Base-by-base conservation (phyloP, 2,797 vertebrate genomes). In the Microchirus variegatus region DNA sequence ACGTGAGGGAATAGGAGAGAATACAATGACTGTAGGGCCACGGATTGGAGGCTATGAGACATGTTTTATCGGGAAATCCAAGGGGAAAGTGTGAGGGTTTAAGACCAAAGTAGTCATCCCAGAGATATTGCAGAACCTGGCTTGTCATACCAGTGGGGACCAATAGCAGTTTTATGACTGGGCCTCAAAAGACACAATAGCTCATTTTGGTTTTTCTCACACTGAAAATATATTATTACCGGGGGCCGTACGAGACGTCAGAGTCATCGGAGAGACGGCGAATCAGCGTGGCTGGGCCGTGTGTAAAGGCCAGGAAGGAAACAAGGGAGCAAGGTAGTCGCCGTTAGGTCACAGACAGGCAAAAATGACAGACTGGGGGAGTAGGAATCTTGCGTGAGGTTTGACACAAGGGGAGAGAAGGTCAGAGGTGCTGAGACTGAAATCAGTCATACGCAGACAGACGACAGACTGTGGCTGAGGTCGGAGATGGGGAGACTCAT, bases 301-400 rank as follows among this genome's bases (percentile, higher is more conserved):
- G 42, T 46, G 67, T 67, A 63, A 52, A 59, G 45, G 53, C 55
- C 65, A 74, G 55, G 66, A 69, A 79, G 80, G 80, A 81, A 82
- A 82, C 74, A 57, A 69, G 66, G 49, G 61, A 76, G 70, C 61
- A 59, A 61, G 66, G 73, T 61, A 83, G 75, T 82, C 78, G 84
- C 62, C 83, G 59, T 73, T 62, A 58, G 58, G 53, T 82, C 85
- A 79, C 66, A 81, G 75, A 72, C 80, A 73, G 78, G 72, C 71
- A 77, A 62, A 75, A 75, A 78, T 3, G 80, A 70, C 82, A 86
- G 85, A 83, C 80, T 59, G 77, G 71, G 83, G 83, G 76, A 73
- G 68, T 78, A 84, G 72, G 75, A 84, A 80, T 85, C 78, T 31
- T 68, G 62, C n/a, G 10, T 68, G 80, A 78, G 71, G 74, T 77